phyloP scores from a whole-genome alignment of 1,140 invertebrate genomes.

The Venustaconcha ellipsiformis region DNA sequence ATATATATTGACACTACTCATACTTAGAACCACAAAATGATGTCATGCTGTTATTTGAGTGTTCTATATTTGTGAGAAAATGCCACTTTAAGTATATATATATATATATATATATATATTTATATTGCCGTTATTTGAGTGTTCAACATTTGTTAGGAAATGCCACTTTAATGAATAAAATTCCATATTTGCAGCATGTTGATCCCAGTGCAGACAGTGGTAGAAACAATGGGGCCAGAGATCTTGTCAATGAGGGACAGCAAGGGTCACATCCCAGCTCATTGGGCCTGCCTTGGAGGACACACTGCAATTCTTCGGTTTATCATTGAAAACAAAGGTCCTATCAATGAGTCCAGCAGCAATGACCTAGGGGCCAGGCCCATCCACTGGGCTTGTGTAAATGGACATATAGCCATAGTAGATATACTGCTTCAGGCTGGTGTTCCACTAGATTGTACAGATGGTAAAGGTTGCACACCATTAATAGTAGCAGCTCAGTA shows the following conservation, averaged over 20 bases:
- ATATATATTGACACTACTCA: no score
- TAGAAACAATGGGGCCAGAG: conserved; percentile 57
- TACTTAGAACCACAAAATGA: no score
- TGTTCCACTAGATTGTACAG: conserved; percentile 88
- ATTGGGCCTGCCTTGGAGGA: conserved; percentile 91
- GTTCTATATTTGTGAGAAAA: no score
- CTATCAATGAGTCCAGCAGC: conserved; percentile 86
- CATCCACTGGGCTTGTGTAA: conserved; percentile 91
- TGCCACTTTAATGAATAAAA: no score
- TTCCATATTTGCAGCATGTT: conserved; percentile 56
- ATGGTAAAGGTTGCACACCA: conserved; percentile 91
- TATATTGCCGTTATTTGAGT: no score
- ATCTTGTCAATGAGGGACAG: conserved; percentile 76
- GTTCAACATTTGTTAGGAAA: no score
- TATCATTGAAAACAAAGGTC: conserved; percentile 84
- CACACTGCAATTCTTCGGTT: conserved; percentile 73
- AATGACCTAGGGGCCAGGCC: conserved; percentile 89
- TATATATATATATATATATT: no score
- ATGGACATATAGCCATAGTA: conserved; percentile 85
- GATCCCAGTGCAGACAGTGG: conserved; percentile 61
- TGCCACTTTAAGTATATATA: no score
- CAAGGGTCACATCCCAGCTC: conserved; percentile 91
- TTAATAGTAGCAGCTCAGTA: conserved; percentile 94
- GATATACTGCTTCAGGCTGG: conserved; percentile 84
- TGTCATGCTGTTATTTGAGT: no score